Evolutionary conservation across 2,113 vertebrate species (phyloP).

Genomic region (Myrmophylax atrothorax): DNA sequence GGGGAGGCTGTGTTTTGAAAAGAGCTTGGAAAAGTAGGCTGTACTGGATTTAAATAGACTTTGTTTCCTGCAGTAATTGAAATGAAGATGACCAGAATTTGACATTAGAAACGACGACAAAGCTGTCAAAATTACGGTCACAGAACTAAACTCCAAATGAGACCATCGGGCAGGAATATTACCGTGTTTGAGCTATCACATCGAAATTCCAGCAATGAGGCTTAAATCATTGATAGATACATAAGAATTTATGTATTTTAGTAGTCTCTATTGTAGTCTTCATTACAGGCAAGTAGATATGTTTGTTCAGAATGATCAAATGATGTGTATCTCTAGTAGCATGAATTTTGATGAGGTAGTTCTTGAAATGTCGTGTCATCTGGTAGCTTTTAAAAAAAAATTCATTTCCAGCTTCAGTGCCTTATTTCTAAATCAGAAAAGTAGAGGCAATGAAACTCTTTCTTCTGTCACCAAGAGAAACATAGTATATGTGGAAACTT

Average conservation of each 20-base stretch:
- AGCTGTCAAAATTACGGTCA: background rate
- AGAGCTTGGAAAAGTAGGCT: accelerated
- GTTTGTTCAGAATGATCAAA: background rate
- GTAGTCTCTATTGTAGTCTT: background rate
- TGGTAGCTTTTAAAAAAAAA: background rate
- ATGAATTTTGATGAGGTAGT: accelerated
- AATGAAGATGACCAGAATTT: background rate
- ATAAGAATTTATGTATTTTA: background rate
- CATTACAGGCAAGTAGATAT: background rate
- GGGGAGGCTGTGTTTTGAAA: background rate
- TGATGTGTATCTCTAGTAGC: background rate
- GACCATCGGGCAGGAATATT: accelerated
- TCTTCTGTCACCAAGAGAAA: background rate
- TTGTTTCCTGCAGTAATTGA: accelerated
- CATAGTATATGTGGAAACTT: background rate
- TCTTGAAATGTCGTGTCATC: background rate
- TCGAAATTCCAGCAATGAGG: background rate
- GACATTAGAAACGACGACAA: accelerated
- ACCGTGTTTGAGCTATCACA: background rate
- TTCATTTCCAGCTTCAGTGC: background rate
- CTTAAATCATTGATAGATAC: background rate
- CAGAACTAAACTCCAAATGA: background rate
- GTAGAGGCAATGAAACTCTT: background rate
- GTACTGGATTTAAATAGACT: background rate
- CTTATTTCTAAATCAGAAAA: background rate